Conservation (phyloP, 2,797 vertebrate species). For the Hapalemur alaotrensis region DNA sequence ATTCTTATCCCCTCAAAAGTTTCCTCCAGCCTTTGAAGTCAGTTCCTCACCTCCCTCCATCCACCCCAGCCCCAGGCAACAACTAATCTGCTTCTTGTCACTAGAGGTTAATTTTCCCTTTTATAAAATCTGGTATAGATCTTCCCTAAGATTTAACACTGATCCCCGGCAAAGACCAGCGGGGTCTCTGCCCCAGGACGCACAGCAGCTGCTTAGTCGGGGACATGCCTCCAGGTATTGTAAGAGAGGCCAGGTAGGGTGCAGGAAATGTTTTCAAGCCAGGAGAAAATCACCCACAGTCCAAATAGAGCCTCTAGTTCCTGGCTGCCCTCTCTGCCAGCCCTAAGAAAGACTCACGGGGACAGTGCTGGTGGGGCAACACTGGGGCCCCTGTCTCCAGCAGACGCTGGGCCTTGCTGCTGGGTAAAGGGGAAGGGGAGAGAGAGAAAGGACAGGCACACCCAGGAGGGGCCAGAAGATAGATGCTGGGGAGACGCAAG, state of each 20-base stretch:
- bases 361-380: too few relatives aligned
- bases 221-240: accelerated
- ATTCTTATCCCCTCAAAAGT: background rate
- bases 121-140: background rate
- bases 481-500: background rate
- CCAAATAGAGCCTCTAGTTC: background rate
- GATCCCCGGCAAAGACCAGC: background rate
- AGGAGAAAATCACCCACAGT: background rate
- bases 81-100: background rate
- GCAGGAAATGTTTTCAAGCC: background rate
- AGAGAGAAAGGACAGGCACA: background rate
- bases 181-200: background rate
- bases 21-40: background rate
- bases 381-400: background rate
- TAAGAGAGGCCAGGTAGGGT: too few relatives aligned
- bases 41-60: background rate
- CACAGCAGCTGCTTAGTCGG: background rate
- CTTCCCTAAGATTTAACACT: background rate
- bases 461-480: background rate
- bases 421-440: background rate
- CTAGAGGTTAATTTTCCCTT: background rate
- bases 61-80: background rate
- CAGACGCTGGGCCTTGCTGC: background rate
- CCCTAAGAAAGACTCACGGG: background rate
- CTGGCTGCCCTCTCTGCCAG: background rate